These are phyloP conservation scores for Volucella inflata DNA, from an alignment of 2,888 invertebrate genomes.

Conservation along the genomic window DNA sequence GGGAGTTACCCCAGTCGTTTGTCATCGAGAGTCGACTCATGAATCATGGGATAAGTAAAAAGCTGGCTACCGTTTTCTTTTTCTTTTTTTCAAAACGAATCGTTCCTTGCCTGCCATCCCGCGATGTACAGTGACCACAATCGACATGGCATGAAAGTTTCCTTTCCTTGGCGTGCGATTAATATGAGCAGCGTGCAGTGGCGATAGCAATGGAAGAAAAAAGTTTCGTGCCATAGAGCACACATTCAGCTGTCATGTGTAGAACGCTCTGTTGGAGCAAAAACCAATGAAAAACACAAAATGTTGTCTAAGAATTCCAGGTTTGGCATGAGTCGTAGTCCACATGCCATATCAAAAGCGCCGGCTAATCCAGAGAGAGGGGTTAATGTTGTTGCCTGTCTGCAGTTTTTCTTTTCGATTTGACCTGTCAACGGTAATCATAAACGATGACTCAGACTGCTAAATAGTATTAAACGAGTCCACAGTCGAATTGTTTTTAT, in stretches of 20 bases:
- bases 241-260: constrained; percentile 62
- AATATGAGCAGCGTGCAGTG: constrained; percentile 41
- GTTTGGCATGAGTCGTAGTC: constrained; percentile 34
- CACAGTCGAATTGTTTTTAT: constrained; percentile 31
- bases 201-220: constrained; percentile 26
- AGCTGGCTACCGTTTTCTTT: constrained; percentile 46
- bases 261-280: constrained; percentile 11
- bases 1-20: constrained; percentile 11
- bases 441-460: constrained; percentile 55
- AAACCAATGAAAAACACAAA: constrained; percentile 35
- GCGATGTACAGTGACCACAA: constrained; percentile 48
- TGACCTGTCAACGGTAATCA: constrained; percentile 46
- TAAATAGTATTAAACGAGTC: not conserved
- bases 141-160: constrained; percentile 60
- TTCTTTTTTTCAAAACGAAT: no score
- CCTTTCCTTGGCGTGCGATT: constrained; percentile 69
- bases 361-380: constrained; percentile 7
- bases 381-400: constrained; percentile 16
- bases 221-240: constrained; percentile 65
- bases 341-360: constrained; percentile 50
- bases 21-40: constrained; percentile 53
- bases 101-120: constrained; percentile 20
- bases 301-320: constrained; percentile 65
- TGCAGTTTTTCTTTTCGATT: constrained; percentile 28
- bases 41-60: constrained; percentile 67